Evolutionary conservation across 2,797 vertebrate species (phyloP).

Genomic region (Bovichtus variegatus): DNA sequence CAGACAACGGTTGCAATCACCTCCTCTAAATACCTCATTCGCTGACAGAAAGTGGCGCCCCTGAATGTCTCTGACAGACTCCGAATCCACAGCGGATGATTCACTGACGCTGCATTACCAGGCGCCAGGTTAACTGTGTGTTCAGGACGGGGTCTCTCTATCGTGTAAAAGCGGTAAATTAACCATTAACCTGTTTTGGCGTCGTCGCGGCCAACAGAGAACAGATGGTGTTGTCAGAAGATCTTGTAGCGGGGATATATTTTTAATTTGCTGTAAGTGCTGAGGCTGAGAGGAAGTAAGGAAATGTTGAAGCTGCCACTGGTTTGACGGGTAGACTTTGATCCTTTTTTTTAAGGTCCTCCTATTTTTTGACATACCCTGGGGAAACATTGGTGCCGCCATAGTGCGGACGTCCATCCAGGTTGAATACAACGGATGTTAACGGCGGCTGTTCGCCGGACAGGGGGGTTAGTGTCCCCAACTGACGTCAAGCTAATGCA

Average conservation of each 20-base stretch:
- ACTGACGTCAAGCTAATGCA: background rate
- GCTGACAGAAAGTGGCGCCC: conserved; percentile 64
- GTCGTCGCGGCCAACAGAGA: conserved; percentile 60
- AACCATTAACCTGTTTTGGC: conserved; percentile 70
- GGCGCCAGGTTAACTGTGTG: conserved; percentile 12
- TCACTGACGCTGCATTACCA: conserved; percentile 49
- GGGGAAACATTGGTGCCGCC: background rate
- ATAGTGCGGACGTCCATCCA: background rate
- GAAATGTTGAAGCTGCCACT: conserved; percentile 17
- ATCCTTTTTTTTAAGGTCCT: conserved; percentile 7
- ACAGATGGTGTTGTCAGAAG: conserved; percentile 79
- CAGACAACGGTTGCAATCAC: conserved; percentile 66
- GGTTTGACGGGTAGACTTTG: conserved; percentile 36
- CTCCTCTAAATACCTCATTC: conserved; percentile 67
- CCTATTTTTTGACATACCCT: conserved; percentile 5
- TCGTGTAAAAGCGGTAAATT: conserved; percentile 63
- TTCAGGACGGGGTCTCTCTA: conserved; percentile 46
- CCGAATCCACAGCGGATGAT: conserved; percentile 58
- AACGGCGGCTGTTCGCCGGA: background rate
- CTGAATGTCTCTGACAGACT: conserved; percentile 58
- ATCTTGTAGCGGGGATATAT: conserved; percentile 75
- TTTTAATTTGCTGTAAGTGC: conserved; percentile 74
- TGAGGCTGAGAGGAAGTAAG: conserved; percentile 48
- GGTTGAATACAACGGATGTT: background rate
- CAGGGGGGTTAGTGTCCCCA: background rate